These are phyloP conservation scores for Sebastes fasciatus DNA, from an alignment of 2,113 vertebrate genomes.

Conservation along the genomic window DNA sequence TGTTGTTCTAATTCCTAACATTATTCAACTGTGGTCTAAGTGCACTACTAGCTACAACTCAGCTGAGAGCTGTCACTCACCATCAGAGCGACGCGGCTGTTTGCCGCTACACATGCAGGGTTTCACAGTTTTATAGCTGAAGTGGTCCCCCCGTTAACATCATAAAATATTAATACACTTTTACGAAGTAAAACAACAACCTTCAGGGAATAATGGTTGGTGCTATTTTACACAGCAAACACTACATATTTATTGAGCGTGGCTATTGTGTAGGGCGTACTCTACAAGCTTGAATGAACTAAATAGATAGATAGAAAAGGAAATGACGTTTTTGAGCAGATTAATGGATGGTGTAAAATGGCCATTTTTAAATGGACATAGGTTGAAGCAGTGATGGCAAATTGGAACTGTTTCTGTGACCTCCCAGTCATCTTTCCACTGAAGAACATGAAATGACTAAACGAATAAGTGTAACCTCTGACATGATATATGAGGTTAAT, in stretches of 20 bases:
- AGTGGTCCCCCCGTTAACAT: not conserved
- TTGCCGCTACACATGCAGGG: not conserved
- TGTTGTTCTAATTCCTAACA: not conserved
- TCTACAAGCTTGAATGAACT: not conserved
- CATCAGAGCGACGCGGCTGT: not conserved
- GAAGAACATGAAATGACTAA: not conserved
- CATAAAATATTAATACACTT: not conserved
- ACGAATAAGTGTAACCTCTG: not conserved
- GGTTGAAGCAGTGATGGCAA: not conserved
- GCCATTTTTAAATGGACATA: not conserved
- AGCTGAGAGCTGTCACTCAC: not conserved
- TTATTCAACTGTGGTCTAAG: not conserved
- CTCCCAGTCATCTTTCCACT: not conserved
- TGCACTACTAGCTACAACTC: not conserved
- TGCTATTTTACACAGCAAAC: not conserved
- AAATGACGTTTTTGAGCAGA: not conserved
- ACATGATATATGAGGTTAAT: not conserved
- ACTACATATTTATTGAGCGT: not conserved
- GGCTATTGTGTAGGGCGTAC: not conserved
- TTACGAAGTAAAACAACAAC: not conserved
- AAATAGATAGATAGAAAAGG: not conserved
- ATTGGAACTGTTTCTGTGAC: slow-evolving; percentile 3
- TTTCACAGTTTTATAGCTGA: not conserved
- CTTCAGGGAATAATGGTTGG: not conserved
- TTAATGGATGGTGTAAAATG: slow-evolving; percentile 16